These are phyloP conservation scores for Dysidea cf. avara DNA, from an alignment of 37 sponge, comb jelly and placozoan species.

Conservation along the genomic window DNA sequence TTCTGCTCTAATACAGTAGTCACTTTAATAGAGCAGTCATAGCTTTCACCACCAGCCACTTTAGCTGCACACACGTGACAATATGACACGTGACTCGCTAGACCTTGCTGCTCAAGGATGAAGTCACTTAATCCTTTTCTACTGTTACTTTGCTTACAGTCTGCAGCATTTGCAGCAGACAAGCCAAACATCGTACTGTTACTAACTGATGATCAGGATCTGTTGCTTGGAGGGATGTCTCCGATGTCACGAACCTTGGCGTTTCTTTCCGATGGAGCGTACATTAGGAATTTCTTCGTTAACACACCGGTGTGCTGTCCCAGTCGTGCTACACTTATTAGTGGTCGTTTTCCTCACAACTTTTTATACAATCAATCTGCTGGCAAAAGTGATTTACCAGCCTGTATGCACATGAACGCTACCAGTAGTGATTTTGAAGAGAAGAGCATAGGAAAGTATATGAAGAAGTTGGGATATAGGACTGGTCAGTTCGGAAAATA, in stretches of 20 bases:
- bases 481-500: conserved; percentile 80
- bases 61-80: too few relatives aligned
- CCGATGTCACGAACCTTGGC: conserved; percentile 40
- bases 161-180: too few relatives aligned
- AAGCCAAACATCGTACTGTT: conserved; percentile 61
- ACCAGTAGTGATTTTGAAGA: conserved; percentile 30
- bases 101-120: too few relatives aligned
- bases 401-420: conserved; percentile 73
- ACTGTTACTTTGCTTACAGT: too few relatives aligned
- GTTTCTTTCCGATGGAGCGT: conserved; percentile 13
- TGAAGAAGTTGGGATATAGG: conserved; percentile 53
- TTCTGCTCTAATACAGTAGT: too few relatives aligned
- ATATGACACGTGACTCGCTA: too few relatives aligned
- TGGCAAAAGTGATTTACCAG: too few relatives aligned
- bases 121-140: too few relatives aligned
- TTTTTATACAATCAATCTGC: conserved; percentile 18
- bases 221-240: conserved; percentile 51
- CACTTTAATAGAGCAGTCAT: too few relatives aligned
- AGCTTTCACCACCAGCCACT: too few relatives aligned
- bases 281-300: conserved; percentile 61
- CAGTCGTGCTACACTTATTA: conserved; percentile 60
- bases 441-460: conserved; percentile 33
- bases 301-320: conserved; percentile 88
- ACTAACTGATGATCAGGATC: conserved; percentile 77
- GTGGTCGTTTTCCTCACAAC: conserved; percentile 70